phyloP scores from a whole-genome alignment of 2,797 vertebrate genomes.

The Novumbra hubbsi region DNA sequence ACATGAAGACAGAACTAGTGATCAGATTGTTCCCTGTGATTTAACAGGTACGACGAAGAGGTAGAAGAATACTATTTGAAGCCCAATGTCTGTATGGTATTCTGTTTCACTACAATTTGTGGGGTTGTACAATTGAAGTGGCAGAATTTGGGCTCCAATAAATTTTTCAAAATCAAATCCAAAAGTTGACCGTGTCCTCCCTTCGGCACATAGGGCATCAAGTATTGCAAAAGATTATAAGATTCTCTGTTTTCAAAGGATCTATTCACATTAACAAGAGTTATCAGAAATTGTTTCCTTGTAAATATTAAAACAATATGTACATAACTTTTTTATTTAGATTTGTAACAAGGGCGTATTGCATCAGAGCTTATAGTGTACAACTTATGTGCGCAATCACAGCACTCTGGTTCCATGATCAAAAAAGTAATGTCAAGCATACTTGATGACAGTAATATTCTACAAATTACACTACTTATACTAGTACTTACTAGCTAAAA shows the following conservation, averaged over 20 bases:
- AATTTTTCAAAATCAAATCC: not conserved
- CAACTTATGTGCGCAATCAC: no score
- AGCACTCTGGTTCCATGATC: no score
- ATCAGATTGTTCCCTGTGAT: not conserved
- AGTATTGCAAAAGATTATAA: not conserved
- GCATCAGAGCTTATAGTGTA: no score
- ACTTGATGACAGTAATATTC: no score
- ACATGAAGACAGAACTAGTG: not conserved
- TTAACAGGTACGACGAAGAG: not conserved
- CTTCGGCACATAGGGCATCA: not conserved
- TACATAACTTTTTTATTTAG: no score
- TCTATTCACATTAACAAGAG: not conserved
- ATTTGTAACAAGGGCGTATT: no score
- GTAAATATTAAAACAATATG: no score
- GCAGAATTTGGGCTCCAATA: not conserved
- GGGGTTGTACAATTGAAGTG: not conserved
- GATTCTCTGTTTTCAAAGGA: not conserved
- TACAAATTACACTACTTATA: no score
- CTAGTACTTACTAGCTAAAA: no score
- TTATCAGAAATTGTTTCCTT: no score
- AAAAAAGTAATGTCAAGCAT: no score
- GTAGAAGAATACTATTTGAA: not conserved
- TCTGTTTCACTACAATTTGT: not conserved
- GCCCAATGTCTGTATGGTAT: not conserved
- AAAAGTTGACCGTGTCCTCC: not conserved